Percentiles rank a stretch among this genome's conserved stretches.
Evolutionary conservation across 2,113 vertebrate species (phyloP).

Genomic region (Climacteris rufus): DNA sequence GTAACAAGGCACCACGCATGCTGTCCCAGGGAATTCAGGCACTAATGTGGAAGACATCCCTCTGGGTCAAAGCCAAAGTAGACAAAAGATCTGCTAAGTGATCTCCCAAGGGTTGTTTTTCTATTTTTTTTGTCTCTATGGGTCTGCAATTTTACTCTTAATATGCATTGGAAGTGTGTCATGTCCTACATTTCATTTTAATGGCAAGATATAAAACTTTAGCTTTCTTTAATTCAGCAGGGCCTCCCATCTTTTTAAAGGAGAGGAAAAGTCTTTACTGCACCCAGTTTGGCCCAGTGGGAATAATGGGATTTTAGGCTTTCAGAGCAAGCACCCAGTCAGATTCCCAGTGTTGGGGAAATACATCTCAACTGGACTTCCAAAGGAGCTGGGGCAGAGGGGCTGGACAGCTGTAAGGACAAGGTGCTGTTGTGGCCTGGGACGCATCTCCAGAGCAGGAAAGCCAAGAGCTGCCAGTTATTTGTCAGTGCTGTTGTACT

Average conservation of each 20-base stretch:
- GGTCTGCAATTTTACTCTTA: neutral
- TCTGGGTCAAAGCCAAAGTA: neutral
- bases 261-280: neutral
- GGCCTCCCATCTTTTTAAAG: neutral
- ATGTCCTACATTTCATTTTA: neutral
- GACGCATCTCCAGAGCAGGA: neutral
- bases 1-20: neutral
- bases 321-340: neutral
- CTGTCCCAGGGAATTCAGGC: fast-evolving
- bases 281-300: neutral
- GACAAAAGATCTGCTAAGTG: neutral
- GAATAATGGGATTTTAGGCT: neutral
- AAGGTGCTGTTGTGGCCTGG: neutral
- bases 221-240: neutral
- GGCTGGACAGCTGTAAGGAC: neutral
- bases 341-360: neutral
- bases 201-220: neutral
- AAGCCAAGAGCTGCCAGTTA: neutral
- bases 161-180: neutral
- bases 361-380: neutral
- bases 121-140: neutral
- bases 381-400: neutral
- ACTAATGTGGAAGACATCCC: neutral
- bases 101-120: neutral
- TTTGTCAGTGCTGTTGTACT: neutral